phyloP scores from a whole-genome alignment of 2,888 invertebrate genomes.

The Diogma glabrata region DNA sequence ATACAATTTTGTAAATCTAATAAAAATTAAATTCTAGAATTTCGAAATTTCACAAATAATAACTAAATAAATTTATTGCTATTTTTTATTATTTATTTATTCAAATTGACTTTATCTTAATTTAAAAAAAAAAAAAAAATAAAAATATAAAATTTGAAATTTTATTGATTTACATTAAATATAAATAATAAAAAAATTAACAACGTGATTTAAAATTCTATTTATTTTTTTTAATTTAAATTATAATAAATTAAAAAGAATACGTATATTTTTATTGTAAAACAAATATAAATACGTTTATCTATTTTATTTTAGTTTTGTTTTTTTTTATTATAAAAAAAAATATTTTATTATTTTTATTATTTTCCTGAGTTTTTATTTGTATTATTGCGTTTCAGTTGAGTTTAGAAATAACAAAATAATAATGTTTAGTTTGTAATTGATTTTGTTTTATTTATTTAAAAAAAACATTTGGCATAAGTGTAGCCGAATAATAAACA shows the following conservation, averaged over 20 bases:
- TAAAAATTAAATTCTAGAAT: too few species aligned
- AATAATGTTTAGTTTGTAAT: too few species aligned
- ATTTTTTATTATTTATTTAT: background rate
- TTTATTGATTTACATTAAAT: conserved; percentile 1
- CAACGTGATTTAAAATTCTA: background rate
- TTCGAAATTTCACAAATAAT: too few species aligned
- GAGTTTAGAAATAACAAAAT: background rate
- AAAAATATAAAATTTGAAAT: background rate
- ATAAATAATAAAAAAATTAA: background rate
- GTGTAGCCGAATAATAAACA: too few species aligned
- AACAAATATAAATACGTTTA: conserved; percentile 3
- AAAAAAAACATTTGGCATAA: too few species aligned
- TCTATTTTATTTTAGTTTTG: conserved; percentile 5
- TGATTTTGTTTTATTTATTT: background rate
- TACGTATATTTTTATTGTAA: background rate
- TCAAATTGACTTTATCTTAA: background rate
- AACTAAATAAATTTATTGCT: too few species aligned
- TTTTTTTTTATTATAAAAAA: conserved; percentile 3
- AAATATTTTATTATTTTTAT: conserved; percentile 5
- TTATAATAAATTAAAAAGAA: conserved; percentile 1
- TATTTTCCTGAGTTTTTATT: conserved; percentile 10
- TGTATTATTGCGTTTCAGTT: conserved; percentile 9
- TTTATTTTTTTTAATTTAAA: conserved; percentile 4
- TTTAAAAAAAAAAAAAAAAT: background rate
- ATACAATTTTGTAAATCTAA: too few species aligned